These are phyloP conservation scores for Etheostoma perlongum DNA, from an alignment of 2,797 vertebrate genomes.

Conservation along the genomic window DNA sequence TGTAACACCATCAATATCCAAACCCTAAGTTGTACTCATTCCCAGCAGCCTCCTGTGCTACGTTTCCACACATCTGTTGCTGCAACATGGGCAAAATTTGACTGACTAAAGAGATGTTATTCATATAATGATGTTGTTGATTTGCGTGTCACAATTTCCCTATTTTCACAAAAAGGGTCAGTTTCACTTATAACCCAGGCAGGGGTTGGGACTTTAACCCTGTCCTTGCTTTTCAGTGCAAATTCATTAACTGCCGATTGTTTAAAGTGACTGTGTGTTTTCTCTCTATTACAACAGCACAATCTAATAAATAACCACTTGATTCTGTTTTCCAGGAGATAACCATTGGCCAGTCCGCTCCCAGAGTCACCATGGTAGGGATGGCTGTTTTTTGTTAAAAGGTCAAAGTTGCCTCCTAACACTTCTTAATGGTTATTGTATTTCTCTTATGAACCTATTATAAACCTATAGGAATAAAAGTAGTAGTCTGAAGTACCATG, in stretches of 20 bases:
- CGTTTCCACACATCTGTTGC: constrained; percentile 24
- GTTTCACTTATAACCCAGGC: constrained; percentile 5
- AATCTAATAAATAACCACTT: constrained; percentile 68
- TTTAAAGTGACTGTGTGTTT: constrained; percentile 36
- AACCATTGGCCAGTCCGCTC: constrained; percentile 87
- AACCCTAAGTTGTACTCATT: constrained; percentile 41
- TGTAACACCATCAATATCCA: constrained; percentile 51
- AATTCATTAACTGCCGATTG: constrained; percentile 23
- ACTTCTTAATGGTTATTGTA: constrained; percentile 37
- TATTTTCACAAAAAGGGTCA: constrained; percentile 10
- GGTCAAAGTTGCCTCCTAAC: constrained; percentile 78
- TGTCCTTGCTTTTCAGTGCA: constrained; percentile 9
- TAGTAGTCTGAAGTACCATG: constrained; percentile 22
- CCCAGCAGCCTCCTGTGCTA: constrained; percentile 18
- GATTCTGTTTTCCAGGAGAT: constrained; percentile 88
- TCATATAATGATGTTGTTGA: constrained; percentile 16
- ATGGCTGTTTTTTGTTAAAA: constrained; percentile 78
- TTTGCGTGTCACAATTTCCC: constrained; percentile 5
- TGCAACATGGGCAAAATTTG: constrained; percentile 2
- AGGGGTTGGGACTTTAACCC: constrained; percentile 12
- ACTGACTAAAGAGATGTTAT: constrained; percentile 7
- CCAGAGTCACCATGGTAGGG: constrained; percentile 90
- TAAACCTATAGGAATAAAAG: not conserved
- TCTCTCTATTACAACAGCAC: constrained; percentile 29
- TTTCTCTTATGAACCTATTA: constrained; percentile 39